Evolutionary conservation across 2,797 vertebrate species (phyloP), one percentile per base, ranked within the genome.

Genomic region (Sebastes vulpes): DNA sequence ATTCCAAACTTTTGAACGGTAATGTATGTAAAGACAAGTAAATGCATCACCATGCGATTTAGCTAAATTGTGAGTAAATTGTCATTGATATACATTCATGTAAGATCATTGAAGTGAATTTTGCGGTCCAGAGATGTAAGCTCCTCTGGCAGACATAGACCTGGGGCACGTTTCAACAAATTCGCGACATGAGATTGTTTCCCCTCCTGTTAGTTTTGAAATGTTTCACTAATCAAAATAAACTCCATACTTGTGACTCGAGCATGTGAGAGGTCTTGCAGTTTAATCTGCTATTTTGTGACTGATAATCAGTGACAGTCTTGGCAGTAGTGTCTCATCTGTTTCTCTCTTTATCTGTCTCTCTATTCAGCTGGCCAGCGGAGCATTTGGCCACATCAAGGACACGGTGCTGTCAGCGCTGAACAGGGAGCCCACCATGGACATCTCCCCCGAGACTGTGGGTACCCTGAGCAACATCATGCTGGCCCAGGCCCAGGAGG

Each of bases 401-500:
- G 98, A 99, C 94, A 99, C 98, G 0, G 99, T 99, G 80, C 93
- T 99, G 88, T 98, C 98, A 46, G 96, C 98, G 2, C 96, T 99
- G 90, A 99, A 95, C 93, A 96, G 97, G 65, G 98, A 99, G 76
- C 99, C 98, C 79, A 99, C 98, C 32, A 97, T 99, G 96, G 99
- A 99, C 94, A 98, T 99, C 92, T 97, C 98, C 86, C 99, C 99
- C 1, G 99, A 99, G 85, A 99, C 98, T 2, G 97, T 96, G 67
- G 97, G 98, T 65, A 98, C 98, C 26, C 97, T 99, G 80, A 98
- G 98, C 90, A 95, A 97, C 78, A 99, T 99, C 89, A 99, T 99
- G 98, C 94, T 99, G 95, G 98, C 98, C 73, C 99, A 99, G 94
- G 98, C 98, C 29, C 99, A 99, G 91, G 98, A 99, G 94, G 98